Percentiles rank a stretch among this genome's conserved stretches.
Conservation (phyloP, 2,113 vertebrate genomes). For the Brachyhypopomus gauderio region DNA sequence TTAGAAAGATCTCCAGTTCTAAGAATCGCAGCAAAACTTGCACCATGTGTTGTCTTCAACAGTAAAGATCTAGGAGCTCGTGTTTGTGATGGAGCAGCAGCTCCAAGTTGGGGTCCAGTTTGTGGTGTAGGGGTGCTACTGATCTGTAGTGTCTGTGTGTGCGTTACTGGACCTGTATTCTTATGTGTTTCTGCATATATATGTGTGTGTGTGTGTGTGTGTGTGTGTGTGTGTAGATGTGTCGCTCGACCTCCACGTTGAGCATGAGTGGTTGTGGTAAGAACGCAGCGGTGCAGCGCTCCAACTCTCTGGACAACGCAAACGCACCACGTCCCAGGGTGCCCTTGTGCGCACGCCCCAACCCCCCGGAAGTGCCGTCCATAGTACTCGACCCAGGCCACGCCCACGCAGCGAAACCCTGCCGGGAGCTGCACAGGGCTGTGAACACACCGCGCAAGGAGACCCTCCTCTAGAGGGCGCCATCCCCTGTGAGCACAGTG, state of each 20-base stretch:
- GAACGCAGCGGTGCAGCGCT: constrained; percentile 75
- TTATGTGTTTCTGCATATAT: background rate
- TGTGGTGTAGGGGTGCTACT: background rate
- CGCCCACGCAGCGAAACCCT: constrained; percentile 35
- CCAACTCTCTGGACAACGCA: constrained; percentile 78
- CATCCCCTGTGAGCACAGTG: constrained; percentile 67
- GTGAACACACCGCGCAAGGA: constrained; percentile 66
- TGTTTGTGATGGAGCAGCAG: too few relatives aligned
- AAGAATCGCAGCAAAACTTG: constrained; percentile 16
- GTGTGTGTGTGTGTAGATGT: constrained; percentile 76
- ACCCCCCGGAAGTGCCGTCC: constrained; percentile 48
- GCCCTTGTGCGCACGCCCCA: constrained; percentile 66
- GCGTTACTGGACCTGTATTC: background rate
- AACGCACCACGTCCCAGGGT: constrained; percentile 71
- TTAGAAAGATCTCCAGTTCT: constrained; percentile 1
- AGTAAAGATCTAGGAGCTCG: background rate
- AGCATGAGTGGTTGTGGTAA: constrained; percentile 78
- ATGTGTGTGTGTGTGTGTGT: constrained; percentile 12
- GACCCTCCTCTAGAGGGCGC: constrained; percentile 67
- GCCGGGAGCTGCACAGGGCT: constrained; percentile 50
- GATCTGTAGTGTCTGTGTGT: background rate
- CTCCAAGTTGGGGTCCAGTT: too few relatives aligned
- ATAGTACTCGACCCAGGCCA: constrained; percentile 7
- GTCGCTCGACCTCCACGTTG: constrained; percentile 77
- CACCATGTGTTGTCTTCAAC: constrained; percentile 8